Percentiles rank a stretch among this genome's conserved stretches.
Evolutionary conservation across 2,113 vertebrate species (phyloP).

Genomic region (Cryptotis parvus): DNA sequence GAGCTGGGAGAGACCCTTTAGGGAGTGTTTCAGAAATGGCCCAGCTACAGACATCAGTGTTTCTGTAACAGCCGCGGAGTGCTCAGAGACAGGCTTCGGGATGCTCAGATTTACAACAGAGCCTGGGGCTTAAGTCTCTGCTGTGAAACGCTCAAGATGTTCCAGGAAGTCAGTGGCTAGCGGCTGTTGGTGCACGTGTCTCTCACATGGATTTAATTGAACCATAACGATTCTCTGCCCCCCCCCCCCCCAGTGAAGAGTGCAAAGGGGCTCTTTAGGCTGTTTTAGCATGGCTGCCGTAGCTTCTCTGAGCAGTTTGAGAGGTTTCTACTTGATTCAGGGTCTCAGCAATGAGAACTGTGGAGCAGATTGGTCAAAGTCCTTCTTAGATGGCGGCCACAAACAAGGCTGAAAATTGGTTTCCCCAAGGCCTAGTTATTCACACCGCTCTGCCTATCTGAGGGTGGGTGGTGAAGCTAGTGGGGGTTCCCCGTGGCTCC

Average conservation of each 20-base stretch:
- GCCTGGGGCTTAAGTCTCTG: not conserved
- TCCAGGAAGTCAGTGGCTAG: not conserved
- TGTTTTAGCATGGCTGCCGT: too few species aligned
- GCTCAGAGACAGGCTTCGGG: not conserved
- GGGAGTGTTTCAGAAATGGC: constrained; percentile 29
- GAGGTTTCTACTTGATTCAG: not conserved
- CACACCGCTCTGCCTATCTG: not conserved
- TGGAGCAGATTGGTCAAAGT: not conserved
- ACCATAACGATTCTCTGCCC: not conserved
- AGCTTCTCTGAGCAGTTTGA: too few species aligned
- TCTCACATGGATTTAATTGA: constrained; percentile 11
- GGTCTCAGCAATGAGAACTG: not conserved
- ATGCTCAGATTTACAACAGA: not conserved
- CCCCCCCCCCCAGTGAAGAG: too few species aligned
- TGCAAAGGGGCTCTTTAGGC: too few species aligned
- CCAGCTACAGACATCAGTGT: not conserved
- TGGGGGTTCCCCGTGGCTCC: not conserved
- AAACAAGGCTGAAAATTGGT: not conserved
- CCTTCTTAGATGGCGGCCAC: not conserved
- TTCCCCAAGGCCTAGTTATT: not conserved
- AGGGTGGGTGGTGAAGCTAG: not conserved
- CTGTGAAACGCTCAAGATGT: not conserved
- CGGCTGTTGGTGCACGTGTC: not conserved
- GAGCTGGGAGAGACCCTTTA: not conserved
- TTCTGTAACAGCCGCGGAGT: not conserved